Evolutionary conservation across 2,113 vertebrate species (phyloP).

Genomic region (Turdus rufiventris): DNA sequence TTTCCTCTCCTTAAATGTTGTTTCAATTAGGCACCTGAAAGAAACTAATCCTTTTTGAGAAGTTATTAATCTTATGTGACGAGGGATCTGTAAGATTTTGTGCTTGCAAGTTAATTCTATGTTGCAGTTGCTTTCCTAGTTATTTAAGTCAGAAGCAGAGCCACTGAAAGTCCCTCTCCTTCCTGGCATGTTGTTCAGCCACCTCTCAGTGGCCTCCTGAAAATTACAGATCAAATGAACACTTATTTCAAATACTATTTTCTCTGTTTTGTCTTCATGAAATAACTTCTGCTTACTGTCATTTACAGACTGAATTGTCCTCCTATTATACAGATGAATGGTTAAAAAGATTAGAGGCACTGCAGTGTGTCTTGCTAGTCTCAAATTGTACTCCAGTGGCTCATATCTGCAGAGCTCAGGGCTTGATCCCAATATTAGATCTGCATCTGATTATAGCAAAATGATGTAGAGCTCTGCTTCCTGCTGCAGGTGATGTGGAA

Average conservation of each 20-base stretch:
- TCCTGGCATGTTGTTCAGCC: neutral
- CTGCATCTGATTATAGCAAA: neutral
- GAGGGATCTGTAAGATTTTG: neutral
- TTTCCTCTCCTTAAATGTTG: neutral
- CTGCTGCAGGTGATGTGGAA: neutral
- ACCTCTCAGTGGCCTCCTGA: neutral
- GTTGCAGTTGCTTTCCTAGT: neutral
- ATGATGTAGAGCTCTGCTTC: neutral
- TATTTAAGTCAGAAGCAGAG: neutral
- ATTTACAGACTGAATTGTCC: neutral
- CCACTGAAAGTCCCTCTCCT: neutral
- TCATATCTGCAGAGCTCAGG: neutral
- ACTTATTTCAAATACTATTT: neutral
- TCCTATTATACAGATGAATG: neutral
- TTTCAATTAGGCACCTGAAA: neutral
- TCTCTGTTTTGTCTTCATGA: neutral
- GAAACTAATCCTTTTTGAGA: neutral
- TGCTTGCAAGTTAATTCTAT: neutral
- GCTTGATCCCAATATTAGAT: neutral
- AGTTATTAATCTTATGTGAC: neutral
- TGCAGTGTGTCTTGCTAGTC: neutral
- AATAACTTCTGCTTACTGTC: neutral
- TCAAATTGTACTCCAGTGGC: neutral
- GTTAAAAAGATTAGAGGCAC: neutral
- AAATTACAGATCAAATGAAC: neutral